A percentile compares a stretch with the other conserved stretches of the same genome.
These are phyloP conservation scores for Popillia japonica DNA, from an alignment of 1,140 invertebrate genomes.

Conservation along the genomic window DNA sequence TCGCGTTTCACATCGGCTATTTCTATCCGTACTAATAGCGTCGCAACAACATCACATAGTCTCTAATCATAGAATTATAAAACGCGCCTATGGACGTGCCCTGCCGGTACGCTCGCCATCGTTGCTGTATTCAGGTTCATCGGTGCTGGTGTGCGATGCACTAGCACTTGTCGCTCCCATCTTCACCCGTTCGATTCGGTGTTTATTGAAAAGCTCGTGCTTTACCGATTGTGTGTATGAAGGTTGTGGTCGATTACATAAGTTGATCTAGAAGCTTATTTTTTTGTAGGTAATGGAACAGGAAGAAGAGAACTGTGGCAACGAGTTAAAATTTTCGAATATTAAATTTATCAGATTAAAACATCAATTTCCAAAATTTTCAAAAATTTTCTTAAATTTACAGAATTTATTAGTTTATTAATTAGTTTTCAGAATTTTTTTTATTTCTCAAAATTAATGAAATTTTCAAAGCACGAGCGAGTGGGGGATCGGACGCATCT, in stretches of 20 bases:
- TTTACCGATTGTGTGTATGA: neutral
- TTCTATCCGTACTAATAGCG: constrained; percentile 36
- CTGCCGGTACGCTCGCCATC: neutral
- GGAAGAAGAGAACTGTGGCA: too few relatives aligned
- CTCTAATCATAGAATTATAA: constrained; percentile 27
- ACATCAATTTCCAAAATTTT: too few relatives aligned
- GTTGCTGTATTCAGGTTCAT: neutral
- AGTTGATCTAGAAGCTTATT: neutral
- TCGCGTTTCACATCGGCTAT: constrained; percentile 42
- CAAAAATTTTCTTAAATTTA: too few relatives aligned
- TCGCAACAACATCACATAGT: constrained; percentile 1
- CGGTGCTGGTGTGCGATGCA: neutral
- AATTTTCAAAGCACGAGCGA: too few relatives aligned
- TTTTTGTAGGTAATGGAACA: constrained; percentile 3
- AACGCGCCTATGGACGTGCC: constrained; percentile 12
- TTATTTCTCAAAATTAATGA: too few relatives aligned
- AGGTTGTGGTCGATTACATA: neutral
- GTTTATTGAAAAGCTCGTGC: constrained; percentile 4
- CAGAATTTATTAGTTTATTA: too few relatives aligned
- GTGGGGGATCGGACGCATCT: too few relatives aligned
- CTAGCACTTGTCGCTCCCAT: constrained; percentile 9
- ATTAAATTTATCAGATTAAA: too few relatives aligned
- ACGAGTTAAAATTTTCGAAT: too few relatives aligned
- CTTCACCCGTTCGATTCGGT: neutral
- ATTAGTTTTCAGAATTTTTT: too few relatives aligned